Evolutionary conservation across 2,797 vertebrate species (phyloP).

Genomic region (Coilia nasus): DNA sequence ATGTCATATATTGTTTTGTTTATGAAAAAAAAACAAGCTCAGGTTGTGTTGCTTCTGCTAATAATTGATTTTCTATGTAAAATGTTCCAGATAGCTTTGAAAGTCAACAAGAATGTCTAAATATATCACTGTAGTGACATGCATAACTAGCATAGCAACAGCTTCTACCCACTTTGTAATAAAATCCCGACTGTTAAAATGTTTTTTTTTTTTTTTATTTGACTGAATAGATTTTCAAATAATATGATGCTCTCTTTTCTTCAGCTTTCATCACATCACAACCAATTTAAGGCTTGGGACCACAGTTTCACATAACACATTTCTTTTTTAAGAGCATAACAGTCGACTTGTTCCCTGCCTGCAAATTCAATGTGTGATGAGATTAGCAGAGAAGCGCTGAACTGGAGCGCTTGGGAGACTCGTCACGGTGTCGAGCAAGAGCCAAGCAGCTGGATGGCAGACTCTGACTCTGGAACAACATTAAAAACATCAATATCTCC

Average conservation of each 20-base stretch:
- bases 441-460: neutral
- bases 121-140: too few relatives aligned
- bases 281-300: neutral
- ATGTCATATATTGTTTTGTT: too few relatives aligned
- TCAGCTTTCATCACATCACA: neutral
- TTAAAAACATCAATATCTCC: neutral
- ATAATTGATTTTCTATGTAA: too few relatives aligned
- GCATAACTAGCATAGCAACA: neutral
- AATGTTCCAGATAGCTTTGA: too few relatives aligned
- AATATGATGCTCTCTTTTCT: neutral
- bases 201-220: neutral
- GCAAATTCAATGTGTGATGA: neutral
- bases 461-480: neutral
- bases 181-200: neutral
- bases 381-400: neutral
- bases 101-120: too few relatives aligned
- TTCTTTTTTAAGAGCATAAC: neutral
- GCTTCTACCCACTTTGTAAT: neutral
- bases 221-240: neutral
- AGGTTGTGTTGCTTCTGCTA: too few relatives aligned
- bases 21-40: too few relatives aligned
- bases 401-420: neutral
- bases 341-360: neutral
- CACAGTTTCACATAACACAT: neutral
- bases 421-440: neutral